Evolutionary conservation across 2,797 vertebrate genomes (phyloP).

Genomic region (Gouania willdenowi): DNA sequence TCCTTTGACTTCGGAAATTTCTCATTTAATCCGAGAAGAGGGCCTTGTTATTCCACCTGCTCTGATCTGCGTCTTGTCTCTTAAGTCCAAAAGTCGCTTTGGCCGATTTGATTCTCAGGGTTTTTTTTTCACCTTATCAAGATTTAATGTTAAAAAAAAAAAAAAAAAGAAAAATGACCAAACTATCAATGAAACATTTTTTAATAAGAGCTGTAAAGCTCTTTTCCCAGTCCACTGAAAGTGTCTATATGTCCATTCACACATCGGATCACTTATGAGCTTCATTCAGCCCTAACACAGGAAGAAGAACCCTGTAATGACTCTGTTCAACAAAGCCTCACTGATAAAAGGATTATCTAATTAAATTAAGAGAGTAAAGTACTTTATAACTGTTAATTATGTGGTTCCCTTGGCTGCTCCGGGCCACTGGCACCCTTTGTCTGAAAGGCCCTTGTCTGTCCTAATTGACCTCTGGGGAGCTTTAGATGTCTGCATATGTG

Average conservation of each 20-base stretch:
- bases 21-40: conserved; percentile 34
- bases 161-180: conserved; percentile 21
- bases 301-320: conserved; percentile 67
- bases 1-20: conserved; percentile 53
- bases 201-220: conserved; percentile 12
- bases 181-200: too few species aligned
- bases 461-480: conserved; percentile 83
- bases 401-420: conserved; percentile 75
- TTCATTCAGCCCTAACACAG: conserved; percentile 41
- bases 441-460: conserved; percentile 81
- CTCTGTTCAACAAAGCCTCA: conserved; percentile 70
- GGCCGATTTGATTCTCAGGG: neutral
- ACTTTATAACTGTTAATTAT: conserved; percentile 86
- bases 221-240: conserved; percentile 9
- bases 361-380: conserved; percentile 82
- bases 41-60: conserved; percentile 21
- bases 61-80: conserved; percentile 21
- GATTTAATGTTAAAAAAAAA: conserved; percentile 19
- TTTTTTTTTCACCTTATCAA: neutral
- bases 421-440: conserved; percentile 81
- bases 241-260: conserved; percentile 27
- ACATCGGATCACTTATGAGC: conserved; percentile 50
- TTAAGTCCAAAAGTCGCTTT: neutral
- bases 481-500: conserved; percentile 56
- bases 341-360: conserved; percentile 81